Evolutionary conservation across 2,113 vertebrate genomes (phyloP).

Genomic region (Eonycteris spelaea): DNA sequence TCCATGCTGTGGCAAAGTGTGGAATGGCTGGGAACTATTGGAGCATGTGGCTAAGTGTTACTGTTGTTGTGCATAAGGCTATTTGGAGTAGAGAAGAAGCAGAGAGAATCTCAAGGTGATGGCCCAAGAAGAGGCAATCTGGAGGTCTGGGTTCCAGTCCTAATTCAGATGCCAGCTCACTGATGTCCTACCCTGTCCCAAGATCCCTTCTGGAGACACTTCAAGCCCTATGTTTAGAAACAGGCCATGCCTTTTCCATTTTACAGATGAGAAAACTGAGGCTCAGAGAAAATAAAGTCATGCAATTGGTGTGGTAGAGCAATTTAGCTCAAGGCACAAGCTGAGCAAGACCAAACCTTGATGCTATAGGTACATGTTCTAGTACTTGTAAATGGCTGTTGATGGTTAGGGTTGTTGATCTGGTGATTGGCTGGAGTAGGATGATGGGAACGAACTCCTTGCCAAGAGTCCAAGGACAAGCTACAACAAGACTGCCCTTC

Average conservation of each 20-base stretch:
- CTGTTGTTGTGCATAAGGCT: not conserved
- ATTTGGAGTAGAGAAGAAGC: not conserved
- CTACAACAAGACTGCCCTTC: not conserved
- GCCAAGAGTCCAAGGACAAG: not conserved
- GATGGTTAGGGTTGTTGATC: not conserved
- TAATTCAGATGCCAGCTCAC: not conserved
- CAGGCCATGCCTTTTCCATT: not conserved
- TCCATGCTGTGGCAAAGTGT: not conserved
- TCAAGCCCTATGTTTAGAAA: conserved; percentile 11
- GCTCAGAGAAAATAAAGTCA: not conserved
- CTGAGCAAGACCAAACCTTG: not conserved
- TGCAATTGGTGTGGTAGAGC: not conserved
- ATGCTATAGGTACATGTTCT: not conserved
- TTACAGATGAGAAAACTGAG: conserved; percentile 9
- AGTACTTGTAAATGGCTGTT: not conserved
- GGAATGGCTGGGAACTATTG: not conserved
- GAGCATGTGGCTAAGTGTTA: not conserved
- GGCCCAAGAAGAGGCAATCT: not conserved
- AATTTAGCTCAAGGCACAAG: not conserved
- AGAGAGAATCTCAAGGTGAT: not conserved
- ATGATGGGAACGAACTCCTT: not conserved
- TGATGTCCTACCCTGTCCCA: not conserved
- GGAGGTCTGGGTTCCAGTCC: not conserved
- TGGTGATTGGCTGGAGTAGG: not conserved
- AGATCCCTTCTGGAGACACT: not conserved